Conservation (phyloP, 2,113 vertebrate genomes). For the Lasiurus cinereus region DNA sequence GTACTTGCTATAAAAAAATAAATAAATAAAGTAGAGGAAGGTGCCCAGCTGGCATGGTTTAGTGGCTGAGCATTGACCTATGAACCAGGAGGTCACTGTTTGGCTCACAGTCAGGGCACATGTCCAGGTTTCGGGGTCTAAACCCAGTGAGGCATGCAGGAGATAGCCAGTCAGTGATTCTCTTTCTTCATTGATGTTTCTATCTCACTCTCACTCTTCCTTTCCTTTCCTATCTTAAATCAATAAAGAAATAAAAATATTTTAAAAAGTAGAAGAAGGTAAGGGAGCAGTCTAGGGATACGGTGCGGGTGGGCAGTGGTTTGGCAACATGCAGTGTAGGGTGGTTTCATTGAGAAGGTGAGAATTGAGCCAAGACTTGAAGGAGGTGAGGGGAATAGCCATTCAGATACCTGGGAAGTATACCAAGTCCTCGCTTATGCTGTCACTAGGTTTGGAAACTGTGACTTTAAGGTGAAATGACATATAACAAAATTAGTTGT, state of each 20-base stretch:
- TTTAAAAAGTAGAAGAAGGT: neutral
- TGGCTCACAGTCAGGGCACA: too few species aligned
- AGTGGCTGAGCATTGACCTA: too few species aligned
- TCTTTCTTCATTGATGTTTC: too few species aligned
- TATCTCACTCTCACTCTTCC: too few species aligned
- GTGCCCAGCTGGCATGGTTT: too few species aligned
- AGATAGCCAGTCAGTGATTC: too few species aligned
- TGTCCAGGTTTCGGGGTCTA: too few species aligned
- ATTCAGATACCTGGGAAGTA: neutral
- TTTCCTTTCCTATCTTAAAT: too few species aligned
- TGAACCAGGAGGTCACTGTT: too few species aligned
- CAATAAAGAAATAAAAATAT: neutral
- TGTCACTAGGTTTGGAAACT: neutral
- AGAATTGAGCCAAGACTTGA: neutral
- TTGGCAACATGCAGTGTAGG: neutral
- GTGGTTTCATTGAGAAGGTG: neutral
- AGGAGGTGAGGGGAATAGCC: neutral
- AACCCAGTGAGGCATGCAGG: too few species aligned
- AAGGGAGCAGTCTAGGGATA: neutral
- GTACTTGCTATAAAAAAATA: neutral
- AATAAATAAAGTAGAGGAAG: neutral
- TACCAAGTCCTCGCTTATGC: neutral
- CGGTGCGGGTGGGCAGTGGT: neutral
- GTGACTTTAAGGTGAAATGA: neutral
- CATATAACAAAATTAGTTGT: neutral